Evolutionary conservation across 2,113 vertebrate species (phyloP).

Genomic region (Sminthopsis crassicaudata): DNA sequence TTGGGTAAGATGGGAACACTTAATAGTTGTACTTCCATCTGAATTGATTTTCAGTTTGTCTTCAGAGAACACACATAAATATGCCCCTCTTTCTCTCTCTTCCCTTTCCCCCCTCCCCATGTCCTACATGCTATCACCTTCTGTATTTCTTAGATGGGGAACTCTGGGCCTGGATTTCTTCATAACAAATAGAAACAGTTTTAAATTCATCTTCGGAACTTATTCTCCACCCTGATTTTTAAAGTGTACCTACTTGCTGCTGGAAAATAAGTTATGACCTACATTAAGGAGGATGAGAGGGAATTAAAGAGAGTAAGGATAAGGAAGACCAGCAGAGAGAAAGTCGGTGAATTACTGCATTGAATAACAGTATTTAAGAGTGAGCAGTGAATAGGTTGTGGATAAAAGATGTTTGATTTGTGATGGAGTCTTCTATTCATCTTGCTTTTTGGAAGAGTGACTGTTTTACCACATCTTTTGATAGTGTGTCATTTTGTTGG

Average conservation of each 20-base stretch:
- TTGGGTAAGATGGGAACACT: background rate
- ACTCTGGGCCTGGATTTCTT: background rate
- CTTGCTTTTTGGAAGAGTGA: background rate
- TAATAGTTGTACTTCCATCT: background rate
- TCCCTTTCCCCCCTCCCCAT: too few relatives aligned
- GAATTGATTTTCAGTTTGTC: background rate
- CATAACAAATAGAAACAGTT: background rate
- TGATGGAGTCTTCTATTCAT: background rate
- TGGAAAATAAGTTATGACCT: conserved; percentile 56
- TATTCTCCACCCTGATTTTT: background rate
- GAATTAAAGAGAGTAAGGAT: background rate
- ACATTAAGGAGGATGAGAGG: conserved; percentile 57
- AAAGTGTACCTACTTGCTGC: background rate
- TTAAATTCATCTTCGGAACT: background rate
- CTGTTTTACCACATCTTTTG: background rate
- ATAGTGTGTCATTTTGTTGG: background rate
- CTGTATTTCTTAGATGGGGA: background rate
- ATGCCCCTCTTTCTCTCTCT: too few relatives aligned
- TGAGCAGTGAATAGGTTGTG: background rate
- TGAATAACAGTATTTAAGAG: background rate
- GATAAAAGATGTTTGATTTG: conserved; percentile 47
- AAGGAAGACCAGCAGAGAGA: conserved; percentile 4
- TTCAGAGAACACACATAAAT: background rate
- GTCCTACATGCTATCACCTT: background rate
- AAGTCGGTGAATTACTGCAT: background rate